Evolutionary conservation across 2,888 invertebrate species (phyloP).

Genomic region (Sicus ferrugineus): DNA sequence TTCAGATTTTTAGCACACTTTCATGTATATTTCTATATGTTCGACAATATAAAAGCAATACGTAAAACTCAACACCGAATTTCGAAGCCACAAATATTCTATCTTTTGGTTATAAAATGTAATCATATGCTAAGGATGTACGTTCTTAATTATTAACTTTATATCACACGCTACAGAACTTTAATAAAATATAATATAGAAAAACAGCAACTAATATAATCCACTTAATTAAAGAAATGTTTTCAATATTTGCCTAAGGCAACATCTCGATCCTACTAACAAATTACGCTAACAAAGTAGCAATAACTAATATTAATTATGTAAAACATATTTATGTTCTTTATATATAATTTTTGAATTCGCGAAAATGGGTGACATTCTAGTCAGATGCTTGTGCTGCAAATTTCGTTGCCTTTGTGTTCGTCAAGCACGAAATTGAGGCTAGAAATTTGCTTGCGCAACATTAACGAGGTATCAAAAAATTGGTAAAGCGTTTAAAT

Average conservation of each 20-base stretch:
- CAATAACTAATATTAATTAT: slow-evolving; percentile 26
- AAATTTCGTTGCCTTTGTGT: neutral
- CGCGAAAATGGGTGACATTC: slow-evolving; percentile 25
- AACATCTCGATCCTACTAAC: slow-evolving; percentile 21
- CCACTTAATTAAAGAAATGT: too few relatives aligned
- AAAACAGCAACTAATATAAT: neutral
- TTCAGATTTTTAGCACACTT: too few relatives aligned
- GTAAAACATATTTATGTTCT: slow-evolving; percentile 18
- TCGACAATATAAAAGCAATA: too few relatives aligned
- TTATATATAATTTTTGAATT: neutral
- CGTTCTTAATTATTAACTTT: too few relatives aligned
- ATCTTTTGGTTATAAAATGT: neutral
- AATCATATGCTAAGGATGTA: slow-evolving; percentile 26
- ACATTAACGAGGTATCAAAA: neutral
- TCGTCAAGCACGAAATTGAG: neutral
- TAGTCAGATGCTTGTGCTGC: slow-evolving; percentile 12
- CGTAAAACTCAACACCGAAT: too few relatives aligned
- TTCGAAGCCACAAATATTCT: neutral
- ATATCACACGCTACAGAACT: too few relatives aligned
- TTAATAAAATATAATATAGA: too few relatives aligned
- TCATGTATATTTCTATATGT: too few relatives aligned
- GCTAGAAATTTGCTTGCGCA: neutral
- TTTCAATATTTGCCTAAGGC: too few relatives aligned
- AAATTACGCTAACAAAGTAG: slow-evolving; percentile 3
- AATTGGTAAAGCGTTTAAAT: slow-evolving; percentile 18